These are phyloP conservation scores for Tachina lurida DNA, from an alignment of 2,888 invertebrate species.

Conservation along the genomic window DNA sequence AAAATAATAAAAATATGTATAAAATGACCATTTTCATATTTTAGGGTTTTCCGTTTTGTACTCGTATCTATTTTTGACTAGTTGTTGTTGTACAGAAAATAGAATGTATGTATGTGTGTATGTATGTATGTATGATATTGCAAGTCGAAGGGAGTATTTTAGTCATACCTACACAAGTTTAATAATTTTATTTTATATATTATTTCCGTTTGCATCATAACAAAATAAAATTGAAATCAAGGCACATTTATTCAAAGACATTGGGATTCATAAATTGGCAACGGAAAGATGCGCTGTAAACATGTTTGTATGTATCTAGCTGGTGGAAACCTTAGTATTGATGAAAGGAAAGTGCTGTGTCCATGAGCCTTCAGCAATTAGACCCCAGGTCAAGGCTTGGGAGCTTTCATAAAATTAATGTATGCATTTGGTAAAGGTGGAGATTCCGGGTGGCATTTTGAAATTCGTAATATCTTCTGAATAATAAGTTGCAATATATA, in stretches of 20 bases:
- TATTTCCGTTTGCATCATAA: not conserved
- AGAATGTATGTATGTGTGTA: not conserved
- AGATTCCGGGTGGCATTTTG: not conserved
- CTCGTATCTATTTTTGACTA: slow-evolving; percentile 16
- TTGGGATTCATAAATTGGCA: not conserved
- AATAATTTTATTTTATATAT: slow-evolving; percentile 31
- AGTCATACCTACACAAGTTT: slow-evolving; percentile 27
- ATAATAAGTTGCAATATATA: not conserved
- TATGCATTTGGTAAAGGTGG: not conserved
- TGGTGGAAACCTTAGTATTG: too few species aligned
- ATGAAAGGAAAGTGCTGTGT: not conserved
- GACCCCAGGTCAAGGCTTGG: slow-evolving; percentile 23
- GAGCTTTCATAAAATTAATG: not conserved
- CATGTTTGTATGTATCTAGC: too few species aligned
- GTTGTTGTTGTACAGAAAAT: slow-evolving; percentile 14
- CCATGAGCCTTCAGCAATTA: slow-evolving; percentile 29
- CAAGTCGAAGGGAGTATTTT: slow-evolving; percentile 14
- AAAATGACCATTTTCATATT: slow-evolving; percentile 42
- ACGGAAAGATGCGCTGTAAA: too few species aligned
- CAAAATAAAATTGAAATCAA: slow-evolving; percentile 4
- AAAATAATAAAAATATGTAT: not conserved
- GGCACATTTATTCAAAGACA: not conserved
- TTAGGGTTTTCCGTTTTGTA: slow-evolving; percentile 40
- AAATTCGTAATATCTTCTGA: not conserved
- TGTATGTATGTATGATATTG: slow-evolving; percentile 7